Evolutionary conservation across 2,797 vertebrate genomes (phyloP).

Genomic region (Mormyrops boulengeri): DNA sequence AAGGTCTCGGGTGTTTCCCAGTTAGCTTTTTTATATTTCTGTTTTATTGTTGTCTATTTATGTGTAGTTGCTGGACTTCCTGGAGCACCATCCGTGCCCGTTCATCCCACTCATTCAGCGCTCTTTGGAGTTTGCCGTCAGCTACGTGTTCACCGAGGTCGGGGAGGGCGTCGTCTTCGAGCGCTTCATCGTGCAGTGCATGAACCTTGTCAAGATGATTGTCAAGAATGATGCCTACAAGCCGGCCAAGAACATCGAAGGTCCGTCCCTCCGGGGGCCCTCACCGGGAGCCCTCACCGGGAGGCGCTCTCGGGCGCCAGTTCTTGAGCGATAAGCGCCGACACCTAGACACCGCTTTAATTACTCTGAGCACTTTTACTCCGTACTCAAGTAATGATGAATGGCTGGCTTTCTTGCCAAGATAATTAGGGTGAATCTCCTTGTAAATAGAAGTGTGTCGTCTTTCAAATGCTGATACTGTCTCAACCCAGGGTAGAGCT

Average conservation of each 20-base stretch:
- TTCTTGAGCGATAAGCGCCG: no score
- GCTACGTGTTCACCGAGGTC: conserved; percentile 85
- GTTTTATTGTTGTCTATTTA: neutral
- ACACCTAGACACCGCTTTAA: neutral
- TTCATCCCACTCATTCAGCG: conserved; percentile 86
- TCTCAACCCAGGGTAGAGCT: neutral
- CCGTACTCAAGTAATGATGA: neutral
- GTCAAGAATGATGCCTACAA: conserved; percentile 93
- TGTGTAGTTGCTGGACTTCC: conserved; percentile 81
- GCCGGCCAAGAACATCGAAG: conserved; percentile 88
- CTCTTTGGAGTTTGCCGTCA: conserved; percentile 88
- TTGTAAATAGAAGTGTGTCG: neutral
- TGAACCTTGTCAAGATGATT: conserved; percentile 98
- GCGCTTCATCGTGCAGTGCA: conserved; percentile 92
- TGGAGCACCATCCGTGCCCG: conserved; percentile 86
- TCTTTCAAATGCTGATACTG: neutral
- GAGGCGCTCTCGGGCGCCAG: neutral
- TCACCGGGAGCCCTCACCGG: neutral
- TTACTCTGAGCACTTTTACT: neutral
- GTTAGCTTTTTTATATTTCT: neutral
- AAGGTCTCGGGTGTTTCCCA: neutral
- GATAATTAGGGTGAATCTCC: neutral
- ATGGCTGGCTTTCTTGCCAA: neutral
- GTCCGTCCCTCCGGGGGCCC: conserved; percentile 60
- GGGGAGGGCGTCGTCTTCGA: conserved; percentile 87